phyloP scores from a whole-genome alignment of 2,113 vertebrate genomes.

The Paradisaea rubra region DNA sequence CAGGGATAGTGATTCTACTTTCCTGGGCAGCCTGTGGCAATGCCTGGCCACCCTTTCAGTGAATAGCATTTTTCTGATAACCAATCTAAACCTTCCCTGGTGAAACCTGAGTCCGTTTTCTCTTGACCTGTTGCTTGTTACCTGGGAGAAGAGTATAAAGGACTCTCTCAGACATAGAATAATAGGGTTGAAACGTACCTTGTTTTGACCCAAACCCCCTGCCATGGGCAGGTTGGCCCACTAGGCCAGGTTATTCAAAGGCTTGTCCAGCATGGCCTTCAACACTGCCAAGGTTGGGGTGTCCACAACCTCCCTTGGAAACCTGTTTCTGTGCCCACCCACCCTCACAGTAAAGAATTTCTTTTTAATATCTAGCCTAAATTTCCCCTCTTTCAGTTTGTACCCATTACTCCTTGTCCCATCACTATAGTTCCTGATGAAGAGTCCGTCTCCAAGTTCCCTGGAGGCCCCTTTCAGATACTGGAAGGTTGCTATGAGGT shows the following conservation, averaged over 20 bases:
- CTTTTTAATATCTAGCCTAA: neutral
- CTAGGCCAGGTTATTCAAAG: neutral
- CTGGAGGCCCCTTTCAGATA: neutral
- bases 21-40: neutral
- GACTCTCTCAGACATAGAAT: neutral
- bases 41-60: neutral
- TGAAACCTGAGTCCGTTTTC: neutral
- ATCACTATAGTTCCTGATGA: neutral
- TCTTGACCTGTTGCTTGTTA: neutral
- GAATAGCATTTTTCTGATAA: neutral
- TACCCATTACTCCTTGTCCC: neutral
- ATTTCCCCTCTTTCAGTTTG: neutral
- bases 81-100: neutral
- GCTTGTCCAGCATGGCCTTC: neutral
- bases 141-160: neutral
- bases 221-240: neutral
- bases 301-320: neutral
- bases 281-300: rapidly evolving
- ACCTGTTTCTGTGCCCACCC: neutral
- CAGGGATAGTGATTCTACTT: neutral
- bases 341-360: neutral
- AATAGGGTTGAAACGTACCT: neutral
- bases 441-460: neutral
- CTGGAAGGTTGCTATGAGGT: neutral
- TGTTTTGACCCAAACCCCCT: neutral